Conservation (phyloP, 2,113 vertebrate species). For the Hippopotamus amphibius region DNA sequence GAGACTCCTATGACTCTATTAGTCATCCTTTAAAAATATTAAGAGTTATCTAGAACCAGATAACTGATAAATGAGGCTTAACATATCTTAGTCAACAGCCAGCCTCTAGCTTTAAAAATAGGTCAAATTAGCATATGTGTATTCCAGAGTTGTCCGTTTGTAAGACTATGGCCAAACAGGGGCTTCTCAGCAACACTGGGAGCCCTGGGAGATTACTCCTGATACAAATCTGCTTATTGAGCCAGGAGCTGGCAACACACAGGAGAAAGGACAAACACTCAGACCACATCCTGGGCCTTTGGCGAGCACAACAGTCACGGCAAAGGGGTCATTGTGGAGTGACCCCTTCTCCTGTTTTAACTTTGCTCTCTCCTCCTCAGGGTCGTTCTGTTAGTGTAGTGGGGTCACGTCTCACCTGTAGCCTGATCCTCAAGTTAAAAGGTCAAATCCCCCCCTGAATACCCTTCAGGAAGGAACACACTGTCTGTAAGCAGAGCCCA, state of each 20-base stretch:
- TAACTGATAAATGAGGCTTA: neutral
- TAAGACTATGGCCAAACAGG: neutral
- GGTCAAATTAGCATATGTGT: neutral
- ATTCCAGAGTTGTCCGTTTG: neutral
- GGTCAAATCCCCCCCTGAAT: neutral
- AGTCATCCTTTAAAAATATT: neutral
- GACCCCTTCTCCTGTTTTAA: neutral
- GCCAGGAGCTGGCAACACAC: neutral
- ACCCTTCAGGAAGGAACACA: neutral
- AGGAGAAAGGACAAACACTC: neutral
- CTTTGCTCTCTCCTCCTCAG: neutral
- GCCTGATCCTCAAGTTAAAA: neutral
- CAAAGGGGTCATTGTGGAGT: neutral
- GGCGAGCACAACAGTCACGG: neutral
- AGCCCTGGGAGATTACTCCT: neutral
- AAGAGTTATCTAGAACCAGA: neutral
- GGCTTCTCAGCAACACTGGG: neutral
- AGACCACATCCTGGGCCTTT: no score
- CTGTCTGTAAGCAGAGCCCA: neutral
- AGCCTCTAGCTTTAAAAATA: slow-evolving; percentile 29
- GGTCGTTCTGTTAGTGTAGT: neutral
- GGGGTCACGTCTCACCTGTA: neutral
- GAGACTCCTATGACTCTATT: neutral
- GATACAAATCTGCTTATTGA: neutral
- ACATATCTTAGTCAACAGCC: neutral